A percentile compares a stretch with the other conserved stretches of the same genome.
phyloP scores from a whole-genome alignment of 2,888 invertebrate species.

The Synanthedon tipuliformis region DNA sequence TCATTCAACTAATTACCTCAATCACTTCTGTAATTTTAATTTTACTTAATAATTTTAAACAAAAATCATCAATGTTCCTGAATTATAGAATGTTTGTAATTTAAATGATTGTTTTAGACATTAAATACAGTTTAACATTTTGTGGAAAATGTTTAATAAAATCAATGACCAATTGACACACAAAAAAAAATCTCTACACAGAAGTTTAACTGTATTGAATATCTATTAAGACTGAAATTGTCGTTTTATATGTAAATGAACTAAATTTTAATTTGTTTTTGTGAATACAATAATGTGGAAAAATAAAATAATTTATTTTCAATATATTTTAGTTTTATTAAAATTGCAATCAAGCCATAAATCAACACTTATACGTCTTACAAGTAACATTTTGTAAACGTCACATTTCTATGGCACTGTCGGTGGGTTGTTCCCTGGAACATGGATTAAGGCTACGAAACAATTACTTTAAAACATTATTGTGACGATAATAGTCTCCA shows the following conservation, averaged over 20 bases:
- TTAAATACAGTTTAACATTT: constrained; percentile 38
- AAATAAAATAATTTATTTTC: constrained; percentile 61
- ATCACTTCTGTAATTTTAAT: constrained; percentile 19
- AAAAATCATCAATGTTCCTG: constrained; percentile 7
- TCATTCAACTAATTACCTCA: constrained; percentile 14
- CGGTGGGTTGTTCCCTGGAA: constrained; percentile 7
- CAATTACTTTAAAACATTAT: too few relatives aligned
- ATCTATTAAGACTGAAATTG: constrained; percentile 62
- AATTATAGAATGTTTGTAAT: background rate
- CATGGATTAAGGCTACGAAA: too few relatives aligned
- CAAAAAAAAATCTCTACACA: background rate
- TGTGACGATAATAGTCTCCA: too few relatives aligned
- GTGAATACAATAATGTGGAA: constrained; percentile 44
- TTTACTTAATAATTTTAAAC: constrained; percentile 11
- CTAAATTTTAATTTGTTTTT: constrained; percentile 20
- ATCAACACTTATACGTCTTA: constrained; percentile 1
- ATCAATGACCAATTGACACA: background rate
- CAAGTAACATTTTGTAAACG: constrained; percentile 1
- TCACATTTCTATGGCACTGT: constrained; percentile 15
- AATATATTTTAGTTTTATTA: constrained; percentile 38
- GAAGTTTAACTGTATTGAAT: constrained; percentile 54
- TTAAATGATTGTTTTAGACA: constrained; percentile 9
- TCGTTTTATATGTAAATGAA: constrained; percentile 35
- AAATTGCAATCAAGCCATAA: constrained; percentile 2
- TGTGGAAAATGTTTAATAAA: background rate